Percentiles rank a stretch among this genome's conserved stretches.
Evolutionary conservation across 2,797 vertebrate genomes (phyloP).

Genomic region (Rhinichthys osculus): DNA sequence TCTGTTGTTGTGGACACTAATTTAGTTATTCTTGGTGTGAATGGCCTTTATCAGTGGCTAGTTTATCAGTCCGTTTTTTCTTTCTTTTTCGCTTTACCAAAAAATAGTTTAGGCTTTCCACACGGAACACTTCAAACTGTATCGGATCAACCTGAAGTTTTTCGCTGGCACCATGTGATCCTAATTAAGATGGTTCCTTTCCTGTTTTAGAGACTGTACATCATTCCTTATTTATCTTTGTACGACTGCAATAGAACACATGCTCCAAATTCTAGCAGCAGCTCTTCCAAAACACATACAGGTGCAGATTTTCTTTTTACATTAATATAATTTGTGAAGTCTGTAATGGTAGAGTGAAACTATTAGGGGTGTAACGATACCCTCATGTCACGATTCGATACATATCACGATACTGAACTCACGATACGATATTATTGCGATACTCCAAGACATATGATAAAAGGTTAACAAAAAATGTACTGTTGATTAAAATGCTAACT

Average conservation of each 20-base stretch:
- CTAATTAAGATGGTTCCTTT: constrained; percentile 36
- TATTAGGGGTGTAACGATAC: not conserved
- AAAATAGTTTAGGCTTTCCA: not conserved
- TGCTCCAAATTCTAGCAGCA: not conserved
- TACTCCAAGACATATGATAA: no score
- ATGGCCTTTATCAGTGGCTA: not conserved
- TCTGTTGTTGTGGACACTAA: not conserved
- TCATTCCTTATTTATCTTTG: constrained; percentile 47
- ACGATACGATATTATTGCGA: no score
- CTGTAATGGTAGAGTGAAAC: not conserved
- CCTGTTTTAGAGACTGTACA: not conserved
- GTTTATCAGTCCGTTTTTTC: constrained; percentile 27
- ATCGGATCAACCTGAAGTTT: constrained; percentile 3
- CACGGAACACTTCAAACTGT: not conserved
- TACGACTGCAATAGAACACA: not conserved
- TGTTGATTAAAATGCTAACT: no score
- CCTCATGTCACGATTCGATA: no score
- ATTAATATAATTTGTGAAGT: constrained; percentile 9
- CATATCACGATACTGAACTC: no score
- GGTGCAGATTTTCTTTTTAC: constrained; percentile 19
- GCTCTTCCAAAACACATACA: constrained; percentile 16
- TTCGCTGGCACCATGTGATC: not conserved
- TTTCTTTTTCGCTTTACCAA: constrained; percentile 26
- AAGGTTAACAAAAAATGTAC: no score
- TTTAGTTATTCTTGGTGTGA: not conserved